A percentile compares a stretch with the other conserved stretches of the same genome.
Evolutionary conservation across 2,888 invertebrate genomes (phyloP).

Genomic region (Napeogenes inachia): DNA sequence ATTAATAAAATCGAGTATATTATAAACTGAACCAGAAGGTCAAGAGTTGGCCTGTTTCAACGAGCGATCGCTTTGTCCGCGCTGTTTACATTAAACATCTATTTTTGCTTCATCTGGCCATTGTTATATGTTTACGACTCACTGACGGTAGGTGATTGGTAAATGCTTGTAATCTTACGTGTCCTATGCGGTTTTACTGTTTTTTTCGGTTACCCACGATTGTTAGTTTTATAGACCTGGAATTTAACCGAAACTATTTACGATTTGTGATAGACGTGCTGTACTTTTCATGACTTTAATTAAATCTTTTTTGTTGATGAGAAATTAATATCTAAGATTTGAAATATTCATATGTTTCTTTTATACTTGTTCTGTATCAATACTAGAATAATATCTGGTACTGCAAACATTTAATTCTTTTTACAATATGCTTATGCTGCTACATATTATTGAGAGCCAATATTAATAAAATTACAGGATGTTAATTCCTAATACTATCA

Average conservation of each 20-base stretch:
- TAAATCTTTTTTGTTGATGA: background rate
- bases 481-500: constrained; percentile 20
- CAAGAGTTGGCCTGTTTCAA: constrained; percentile 41
- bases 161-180: constrained; percentile 46
- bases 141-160: constrained; percentile 21
- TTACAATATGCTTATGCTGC: no score
- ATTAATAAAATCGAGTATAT: constrained; percentile 27
- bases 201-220: constrained; percentile 8
- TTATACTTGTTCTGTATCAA: no score
- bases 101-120: constrained; percentile 76
- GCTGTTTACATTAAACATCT: constrained; percentile 71
- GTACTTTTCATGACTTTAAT: background rate
- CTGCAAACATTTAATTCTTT: no score
- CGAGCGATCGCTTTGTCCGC: constrained; percentile 65
- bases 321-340: no score
- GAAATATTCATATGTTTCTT: no score
- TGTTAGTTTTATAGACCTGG: constrained; percentile 8
- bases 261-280: background rate
- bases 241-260: constrained; percentile 2
- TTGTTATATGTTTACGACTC: constrained; percentile 68
- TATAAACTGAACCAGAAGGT: constrained; percentile 31
- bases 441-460: constrained; percentile 17
- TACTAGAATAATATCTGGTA: no score
- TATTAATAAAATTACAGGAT: constrained; percentile 21
- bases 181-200: constrained; percentile 45